Conservation (phyloP, 2,113 vertebrate genomes). For the Sakesphorus luctuosus region DNA sequence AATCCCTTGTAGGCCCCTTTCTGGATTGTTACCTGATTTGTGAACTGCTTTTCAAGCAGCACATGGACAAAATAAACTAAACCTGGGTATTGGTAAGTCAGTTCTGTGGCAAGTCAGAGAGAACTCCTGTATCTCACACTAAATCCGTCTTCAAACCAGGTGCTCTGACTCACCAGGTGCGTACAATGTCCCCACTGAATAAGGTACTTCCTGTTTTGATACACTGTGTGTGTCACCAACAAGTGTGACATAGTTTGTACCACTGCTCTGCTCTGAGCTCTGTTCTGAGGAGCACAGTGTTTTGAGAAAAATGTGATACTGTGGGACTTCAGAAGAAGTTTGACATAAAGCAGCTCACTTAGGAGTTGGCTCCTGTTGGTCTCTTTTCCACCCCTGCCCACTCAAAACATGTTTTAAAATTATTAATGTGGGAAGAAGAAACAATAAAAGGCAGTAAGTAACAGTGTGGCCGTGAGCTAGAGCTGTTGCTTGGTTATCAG, state of each 20-base stretch:
- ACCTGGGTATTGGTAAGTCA: background rate
- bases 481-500: background rate
- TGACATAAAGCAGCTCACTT: background rate
- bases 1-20: background rate
- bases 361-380: background rate
- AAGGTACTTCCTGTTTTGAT: constrained; percentile 24
- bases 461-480: background rate
- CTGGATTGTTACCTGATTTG: background rate
- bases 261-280: background rate
- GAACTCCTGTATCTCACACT: fast-evolving
- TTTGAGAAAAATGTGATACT: background rate
- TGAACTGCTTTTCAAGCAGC: background rate
- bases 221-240: background rate
- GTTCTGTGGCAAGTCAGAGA: background rate
- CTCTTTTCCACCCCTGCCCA: background rate
- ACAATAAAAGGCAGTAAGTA: background rate
- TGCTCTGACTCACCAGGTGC: background rate
- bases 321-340: background rate
- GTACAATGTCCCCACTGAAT: background rate
- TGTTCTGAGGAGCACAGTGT: background rate
- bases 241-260: background rate
- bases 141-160: background rate
- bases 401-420: background rate
- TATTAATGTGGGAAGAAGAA: background rate
- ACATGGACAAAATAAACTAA: background rate